Percentiles rank a stretch among this genome's conserved stretches.
Conservation (phyloP, 64 coral and sea anemone genomes). For the Montipora cactus region DNA sequence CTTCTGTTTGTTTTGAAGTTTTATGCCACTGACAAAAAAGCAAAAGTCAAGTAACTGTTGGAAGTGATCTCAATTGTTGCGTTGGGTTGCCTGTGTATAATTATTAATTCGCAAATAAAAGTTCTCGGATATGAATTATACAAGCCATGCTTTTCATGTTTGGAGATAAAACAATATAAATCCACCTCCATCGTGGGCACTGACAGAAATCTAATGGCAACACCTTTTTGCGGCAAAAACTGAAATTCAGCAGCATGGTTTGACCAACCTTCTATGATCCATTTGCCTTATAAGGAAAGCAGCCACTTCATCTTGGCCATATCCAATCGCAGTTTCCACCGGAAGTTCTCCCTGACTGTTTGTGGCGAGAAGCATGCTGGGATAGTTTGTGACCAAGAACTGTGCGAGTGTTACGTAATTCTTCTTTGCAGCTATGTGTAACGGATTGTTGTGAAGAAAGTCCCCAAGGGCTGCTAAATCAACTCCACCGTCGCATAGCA, state of each 20-base stretch:
- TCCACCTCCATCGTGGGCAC: too few species aligned
- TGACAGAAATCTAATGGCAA: too few species aligned
- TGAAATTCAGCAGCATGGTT: background rate
- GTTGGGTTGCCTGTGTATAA: too few species aligned
- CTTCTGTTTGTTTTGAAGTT: too few species aligned
- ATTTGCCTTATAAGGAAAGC: constrained; percentile 65
- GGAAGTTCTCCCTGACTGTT: constrained; percentile 54
- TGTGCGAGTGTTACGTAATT: constrained; percentile 38
- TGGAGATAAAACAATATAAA: too few species aligned
- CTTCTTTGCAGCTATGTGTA: constrained; percentile 59
- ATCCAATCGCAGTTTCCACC: constrained; percentile 42
- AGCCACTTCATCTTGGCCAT: constrained; percentile 60
- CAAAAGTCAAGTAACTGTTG: too few species aligned
- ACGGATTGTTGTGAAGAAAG: constrained; percentile 39
- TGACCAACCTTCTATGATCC: constrained; percentile 46
- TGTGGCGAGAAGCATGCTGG: constrained; percentile 40
- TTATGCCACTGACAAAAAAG: too few species aligned
- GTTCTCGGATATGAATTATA: too few species aligned
- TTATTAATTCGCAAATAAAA: too few species aligned
- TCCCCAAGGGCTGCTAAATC: constrained; percentile 6
- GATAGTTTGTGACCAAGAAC: constrained; percentile 34
- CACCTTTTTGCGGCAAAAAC: too few species aligned
- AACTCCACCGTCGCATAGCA: constrained; percentile 6
- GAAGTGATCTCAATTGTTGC: too few species aligned
- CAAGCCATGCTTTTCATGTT: too few species aligned